phyloP scores from a whole-genome alignment of 2,888 invertebrate genomes.

The Lithophane socia region DNA sequence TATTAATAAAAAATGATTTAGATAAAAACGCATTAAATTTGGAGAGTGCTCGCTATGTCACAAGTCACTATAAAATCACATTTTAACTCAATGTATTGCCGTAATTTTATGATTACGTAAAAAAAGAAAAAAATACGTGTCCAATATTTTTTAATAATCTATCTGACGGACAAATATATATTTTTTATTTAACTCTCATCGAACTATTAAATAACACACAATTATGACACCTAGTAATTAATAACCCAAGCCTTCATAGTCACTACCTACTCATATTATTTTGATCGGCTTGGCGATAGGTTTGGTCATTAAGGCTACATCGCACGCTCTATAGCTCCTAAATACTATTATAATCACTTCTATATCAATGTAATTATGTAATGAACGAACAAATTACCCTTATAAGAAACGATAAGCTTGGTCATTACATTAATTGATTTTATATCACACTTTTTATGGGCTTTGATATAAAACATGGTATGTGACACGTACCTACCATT shows the following conservation, averaged over 20 bases:
- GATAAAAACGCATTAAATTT: too few relatives aligned
- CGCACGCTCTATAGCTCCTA: conserved; percentile 7
- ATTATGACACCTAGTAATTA: conserved; percentile 13
- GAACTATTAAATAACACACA: not conserved
- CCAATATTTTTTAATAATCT: too few relatives aligned
- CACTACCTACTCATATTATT: conserved; percentile 16
- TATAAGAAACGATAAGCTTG: conserved; percentile 19
- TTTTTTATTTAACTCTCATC: not conserved
- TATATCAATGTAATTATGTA: conserved; percentile 26
- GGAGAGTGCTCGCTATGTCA: too few relatives aligned
- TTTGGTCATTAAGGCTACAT: conserved; percentile 30
- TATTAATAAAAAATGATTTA: too few relatives aligned
- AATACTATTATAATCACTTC: conserved; percentile 30
- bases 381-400: conserved; percentile 16
- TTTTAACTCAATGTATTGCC: too few relatives aligned
- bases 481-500: not conserved
- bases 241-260: conserved; percentile 7
- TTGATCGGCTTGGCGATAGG: conserved; percentile 22
- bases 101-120: too few relatives aligned
- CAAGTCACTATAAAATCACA: too few relatives aligned
- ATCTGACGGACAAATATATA: too few relatives aligned
- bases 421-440: conserved; percentile 29
- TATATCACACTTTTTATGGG: conserved; percentile 8
- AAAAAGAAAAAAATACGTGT: too few relatives aligned
- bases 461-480: conserved; percentile 6